Evolutionary conservation across 1,140 invertebrate species (phyloP).

Genomic region (Elymnias hypermnestra): DNA sequence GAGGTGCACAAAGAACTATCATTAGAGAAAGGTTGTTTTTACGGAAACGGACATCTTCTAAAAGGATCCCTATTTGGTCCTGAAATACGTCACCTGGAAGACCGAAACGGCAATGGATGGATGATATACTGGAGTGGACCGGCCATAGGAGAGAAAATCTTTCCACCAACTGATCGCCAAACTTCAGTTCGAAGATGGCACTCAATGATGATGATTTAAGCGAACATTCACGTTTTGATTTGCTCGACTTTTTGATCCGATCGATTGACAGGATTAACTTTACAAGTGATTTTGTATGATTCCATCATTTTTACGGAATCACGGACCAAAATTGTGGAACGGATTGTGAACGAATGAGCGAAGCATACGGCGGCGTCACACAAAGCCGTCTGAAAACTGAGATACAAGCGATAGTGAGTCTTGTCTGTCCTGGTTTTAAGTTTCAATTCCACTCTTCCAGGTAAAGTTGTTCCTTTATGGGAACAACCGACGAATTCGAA

Average conservation of each 20-base stretch:
- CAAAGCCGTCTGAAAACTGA: slow-evolving; percentile 59
- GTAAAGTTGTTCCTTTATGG: slow-evolving; percentile 48
- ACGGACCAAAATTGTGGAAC: slow-evolving; percentile 57
- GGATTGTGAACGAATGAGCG: slow-evolving; percentile 55
- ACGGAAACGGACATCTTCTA: no score
- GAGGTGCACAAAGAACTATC: no score
- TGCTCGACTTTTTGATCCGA: neutral
- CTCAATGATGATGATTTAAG: no score
- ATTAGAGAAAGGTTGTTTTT: no score
- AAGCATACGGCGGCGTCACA: slow-evolving; percentile 56
- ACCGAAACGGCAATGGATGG: no score
- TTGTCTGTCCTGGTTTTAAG: slow-evolving; percentile 55
- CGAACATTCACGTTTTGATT: neutral
- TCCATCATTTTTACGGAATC: slow-evolving; percentile 65
- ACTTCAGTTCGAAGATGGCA: no score
- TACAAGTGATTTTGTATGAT: slow-evolving; percentile 66
- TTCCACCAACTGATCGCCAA: no score
- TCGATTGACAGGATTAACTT: slow-evolving; percentile 53
- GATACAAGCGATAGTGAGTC: slow-evolving; percentile 59
- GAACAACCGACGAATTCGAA: slow-evolving; percentile 55
- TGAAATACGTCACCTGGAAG: no score
- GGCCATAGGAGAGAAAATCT: no score
- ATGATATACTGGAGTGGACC: no score
- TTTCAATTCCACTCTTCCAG: slow-evolving; percentile 65
- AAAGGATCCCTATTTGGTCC: no score